Evolutionary conservation across 2,888 invertebrate species (phyloP).

Genomic region (Lycophotia porphyrea): DNA sequence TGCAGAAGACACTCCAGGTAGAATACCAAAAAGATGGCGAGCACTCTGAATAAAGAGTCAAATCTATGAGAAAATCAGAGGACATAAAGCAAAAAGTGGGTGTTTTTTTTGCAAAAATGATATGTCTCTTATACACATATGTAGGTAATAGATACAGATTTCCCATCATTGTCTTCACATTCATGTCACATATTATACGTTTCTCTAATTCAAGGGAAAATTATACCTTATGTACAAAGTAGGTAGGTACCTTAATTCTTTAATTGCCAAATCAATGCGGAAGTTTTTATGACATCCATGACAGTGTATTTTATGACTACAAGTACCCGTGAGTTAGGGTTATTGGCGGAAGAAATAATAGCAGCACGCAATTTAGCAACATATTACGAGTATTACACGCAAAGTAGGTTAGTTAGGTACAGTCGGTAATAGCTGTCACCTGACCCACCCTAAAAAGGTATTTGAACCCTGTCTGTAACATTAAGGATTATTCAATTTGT

Average conservation of each 20-base stretch:
- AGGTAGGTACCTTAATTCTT: constrained; percentile 12
- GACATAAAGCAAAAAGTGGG: not conserved
- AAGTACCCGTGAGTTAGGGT: constrained; percentile 19
- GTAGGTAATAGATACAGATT: not conserved
- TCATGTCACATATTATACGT: not conserved
- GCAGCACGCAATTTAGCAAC: constrained; percentile 45
- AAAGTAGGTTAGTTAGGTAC: too few relatives aligned
- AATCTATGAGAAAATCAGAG: not conserved
- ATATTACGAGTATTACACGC: constrained; percentile 36
- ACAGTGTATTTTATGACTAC: constrained; percentile 40
- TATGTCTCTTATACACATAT: constrained; percentile 2
- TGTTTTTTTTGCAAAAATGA: not conserved
- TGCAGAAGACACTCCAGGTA: not conserved
- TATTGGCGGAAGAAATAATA: constrained; percentile 28
- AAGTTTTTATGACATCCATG: constrained; percentile 35
- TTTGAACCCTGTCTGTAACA: too few relatives aligned
- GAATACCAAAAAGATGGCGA: not conserved
- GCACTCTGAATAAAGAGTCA: not conserved
- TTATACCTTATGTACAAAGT: not conserved
- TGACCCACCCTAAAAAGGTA: too few relatives aligned
- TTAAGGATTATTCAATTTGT: too few relatives aligned
- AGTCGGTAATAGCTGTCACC: too few relatives aligned
- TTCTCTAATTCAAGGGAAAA: constrained; percentile 13
- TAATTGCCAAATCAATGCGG: constrained; percentile 52
- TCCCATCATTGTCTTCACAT: constrained; percentile 34